Evolutionary conservation across 2,797 vertebrate genomes (phyloP).

Genomic region (Octomys mimax): DNA sequence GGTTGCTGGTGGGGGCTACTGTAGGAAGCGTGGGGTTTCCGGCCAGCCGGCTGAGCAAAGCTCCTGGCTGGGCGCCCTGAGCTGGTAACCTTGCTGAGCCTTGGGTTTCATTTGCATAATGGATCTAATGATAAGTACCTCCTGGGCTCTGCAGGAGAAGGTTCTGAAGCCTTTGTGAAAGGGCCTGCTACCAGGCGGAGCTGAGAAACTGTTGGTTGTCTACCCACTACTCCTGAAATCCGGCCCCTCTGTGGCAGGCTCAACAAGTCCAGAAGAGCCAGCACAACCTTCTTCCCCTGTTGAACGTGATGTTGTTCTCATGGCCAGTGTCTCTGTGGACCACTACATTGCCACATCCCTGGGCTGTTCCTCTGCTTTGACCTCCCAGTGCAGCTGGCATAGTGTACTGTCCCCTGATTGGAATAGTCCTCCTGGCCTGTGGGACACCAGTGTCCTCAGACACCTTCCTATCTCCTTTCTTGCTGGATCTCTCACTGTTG

Average conservation of each 20-base stretch:
- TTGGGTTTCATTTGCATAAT: slow-evolving; percentile 48
- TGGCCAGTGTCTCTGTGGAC: not conserved
- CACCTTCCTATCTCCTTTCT: not conserved
- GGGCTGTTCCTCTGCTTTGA: slow-evolving; percentile 3
- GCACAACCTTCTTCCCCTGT: not conserved
- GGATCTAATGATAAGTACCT: not conserved
- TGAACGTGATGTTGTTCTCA: not conserved
- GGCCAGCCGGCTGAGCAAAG: not conserved
- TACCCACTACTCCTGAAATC: not conserved
- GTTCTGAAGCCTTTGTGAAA: not conserved
- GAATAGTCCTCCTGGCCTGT: not conserved
- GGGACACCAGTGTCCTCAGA: not conserved
- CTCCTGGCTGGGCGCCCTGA: not conserved
- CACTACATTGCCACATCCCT: not conserved
- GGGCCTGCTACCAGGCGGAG: not conserved
- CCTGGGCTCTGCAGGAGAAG: not conserved
- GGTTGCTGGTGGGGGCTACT: not conserved
- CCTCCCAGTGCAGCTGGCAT: not conserved
- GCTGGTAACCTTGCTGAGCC: not conserved
- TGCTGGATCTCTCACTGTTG: not conserved
- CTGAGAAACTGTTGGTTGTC: not conserved
- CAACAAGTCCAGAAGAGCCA: not conserved
- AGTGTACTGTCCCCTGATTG: not conserved
- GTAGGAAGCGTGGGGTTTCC: not conserved
- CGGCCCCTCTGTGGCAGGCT: not conserved